Evolutionary conservation across 1,140 invertebrate species (phyloP), one percentile per base, ranked within the genome.

Genomic region (Berghia stephanieae): DNA sequence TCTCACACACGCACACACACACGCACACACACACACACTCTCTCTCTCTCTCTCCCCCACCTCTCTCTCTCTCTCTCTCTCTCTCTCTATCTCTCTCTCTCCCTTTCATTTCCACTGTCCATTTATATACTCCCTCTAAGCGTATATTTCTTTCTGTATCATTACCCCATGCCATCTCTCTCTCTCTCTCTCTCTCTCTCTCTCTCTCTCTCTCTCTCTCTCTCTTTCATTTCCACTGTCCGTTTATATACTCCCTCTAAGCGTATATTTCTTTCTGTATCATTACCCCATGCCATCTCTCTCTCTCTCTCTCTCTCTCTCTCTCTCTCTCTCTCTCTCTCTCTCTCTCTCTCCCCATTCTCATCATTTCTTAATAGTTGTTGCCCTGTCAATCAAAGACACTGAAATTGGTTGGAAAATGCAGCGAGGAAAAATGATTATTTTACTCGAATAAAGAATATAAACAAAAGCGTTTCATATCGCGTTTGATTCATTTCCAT

Each of bases 191-290:
- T 34, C 31, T 34, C 66, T 68, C 31, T 68, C 6, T 68, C 31
- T 68, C 6, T 68, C 31, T 68, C 6, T 68, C 31, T 68, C 66
- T 68, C 8, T 68, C 66, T 68, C 31, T 68, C 66, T 34, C 31
- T 68, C 31, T 68, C 31, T 68, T 36, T 68, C 31, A 5, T 42
- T 68, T 34, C 40, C 66, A 5, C 31, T 69, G 31, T 69, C 31
- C 40, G 13, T 69, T 34, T 38, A 34, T 5, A 13, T 38, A 36
- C 60, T 66, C 10, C 40, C 24, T 8, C 60, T 66, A n/a, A 13
- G 2, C 40, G 31, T 66, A 3, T 66, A 31, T 16, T 38, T 66
- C 55, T 6, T 2, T 27, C 60, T 13, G 21, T 66, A 31, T 66
- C 2, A 36, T 38, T 13, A 31, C 40, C 8, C 40, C 60, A 6